Conservation (phyloP, 1,140 invertebrate species). For the Eufriesea mexicana region DNA sequence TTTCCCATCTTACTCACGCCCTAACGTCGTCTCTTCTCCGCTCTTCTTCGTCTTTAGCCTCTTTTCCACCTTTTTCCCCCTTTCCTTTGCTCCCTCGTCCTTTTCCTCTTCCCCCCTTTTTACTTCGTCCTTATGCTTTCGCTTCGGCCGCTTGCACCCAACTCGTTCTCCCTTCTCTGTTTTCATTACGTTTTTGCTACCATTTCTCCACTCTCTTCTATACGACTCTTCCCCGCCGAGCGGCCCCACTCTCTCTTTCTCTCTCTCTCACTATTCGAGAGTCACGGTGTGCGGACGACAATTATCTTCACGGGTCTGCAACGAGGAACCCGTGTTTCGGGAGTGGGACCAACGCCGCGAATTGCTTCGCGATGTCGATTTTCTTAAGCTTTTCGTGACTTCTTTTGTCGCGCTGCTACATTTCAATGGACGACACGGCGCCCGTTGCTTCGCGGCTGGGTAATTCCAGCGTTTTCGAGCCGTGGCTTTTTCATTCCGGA, state of each 20-base stretch:
- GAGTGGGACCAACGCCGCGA: not conserved
- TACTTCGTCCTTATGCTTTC: not conserved
- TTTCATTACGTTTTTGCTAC: conserved; percentile 35
- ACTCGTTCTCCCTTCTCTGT: not conserved
- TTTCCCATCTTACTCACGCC: not conserved
- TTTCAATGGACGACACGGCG: not conserved
- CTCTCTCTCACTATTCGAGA: not conserved
- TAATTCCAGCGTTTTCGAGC: too few relatives aligned
- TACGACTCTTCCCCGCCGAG: not conserved
- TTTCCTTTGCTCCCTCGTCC: not conserved
- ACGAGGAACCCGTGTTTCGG: not conserved
- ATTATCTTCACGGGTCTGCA: conserved; percentile 19
- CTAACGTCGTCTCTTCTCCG: too few relatives aligned
- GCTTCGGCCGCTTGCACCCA: not conserved
- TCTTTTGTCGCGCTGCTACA: not conserved
- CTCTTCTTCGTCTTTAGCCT: not conserved
- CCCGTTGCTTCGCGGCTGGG: too few relatives aligned
- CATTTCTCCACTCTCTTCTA: not conserved
- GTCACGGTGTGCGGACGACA: not conserved
- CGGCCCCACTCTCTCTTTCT: too few relatives aligned
- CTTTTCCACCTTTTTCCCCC: not conserved
- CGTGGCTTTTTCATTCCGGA: too few relatives aligned
- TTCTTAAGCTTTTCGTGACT: not conserved
- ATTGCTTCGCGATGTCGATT: not conserved
- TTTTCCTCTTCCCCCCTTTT: not conserved